These are phyloP conservation scores for Phyllotreta striolata DNA, from an alignment of 2,888 invertebrate genomes.

Conservation along the genomic window DNA sequence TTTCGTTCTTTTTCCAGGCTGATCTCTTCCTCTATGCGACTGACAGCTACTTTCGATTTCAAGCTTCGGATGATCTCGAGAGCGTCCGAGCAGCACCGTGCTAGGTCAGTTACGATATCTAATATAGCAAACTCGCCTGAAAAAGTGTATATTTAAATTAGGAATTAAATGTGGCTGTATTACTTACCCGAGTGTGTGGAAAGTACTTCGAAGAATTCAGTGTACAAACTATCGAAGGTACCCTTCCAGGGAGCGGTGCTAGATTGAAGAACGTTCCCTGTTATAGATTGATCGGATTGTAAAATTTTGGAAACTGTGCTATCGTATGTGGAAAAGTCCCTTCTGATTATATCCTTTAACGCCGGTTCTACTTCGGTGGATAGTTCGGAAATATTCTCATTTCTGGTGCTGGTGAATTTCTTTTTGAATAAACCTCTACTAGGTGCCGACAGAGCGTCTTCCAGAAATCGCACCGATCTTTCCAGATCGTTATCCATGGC, in stretches of 20 bases:
- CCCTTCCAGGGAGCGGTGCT: slow-evolving; percentile 54
- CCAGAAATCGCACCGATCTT: slow-evolving; percentile 56
- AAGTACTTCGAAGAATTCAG: slow-evolving; percentile 59
- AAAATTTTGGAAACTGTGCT: slow-evolving; percentile 42
- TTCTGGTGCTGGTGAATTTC: slow-evolving; percentile 20
- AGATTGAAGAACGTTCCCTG: slow-evolving; percentile 53
- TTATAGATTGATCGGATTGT: slow-evolving; percentile 48
- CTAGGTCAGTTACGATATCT: slow-evolving; percentile 56
- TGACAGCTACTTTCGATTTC: slow-evolving; percentile 54
- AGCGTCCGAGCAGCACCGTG: slow-evolving; percentile 58
- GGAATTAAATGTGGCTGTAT: neutral
- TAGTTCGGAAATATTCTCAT: slow-evolving; percentile 19
- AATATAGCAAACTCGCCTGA: slow-evolving; percentile 53
- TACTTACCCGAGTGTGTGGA: slow-evolving; percentile 52
- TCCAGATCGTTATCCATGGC: slow-evolving; percentile 57
- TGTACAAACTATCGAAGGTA: slow-evolving; percentile 55
- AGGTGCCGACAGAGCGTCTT: slow-evolving; percentile 54
- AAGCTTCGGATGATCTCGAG: slow-evolving; percentile 56
- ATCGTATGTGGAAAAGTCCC: slow-evolving; percentile 35
- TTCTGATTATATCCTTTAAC: slow-evolving; percentile 41
- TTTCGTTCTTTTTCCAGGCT: slow-evolving; percentile 85
- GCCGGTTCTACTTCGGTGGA: slow-evolving; percentile 47
- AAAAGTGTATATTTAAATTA: neutral
- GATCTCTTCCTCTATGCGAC: slow-evolving; percentile 49
- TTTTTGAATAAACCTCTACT: slow-evolving; percentile 48